A percentile compares a stretch with the other conserved stretches of the same genome.
Conservation (phyloP, 2,797 vertebrate genomes). For the Chelon labrosus region DNA sequence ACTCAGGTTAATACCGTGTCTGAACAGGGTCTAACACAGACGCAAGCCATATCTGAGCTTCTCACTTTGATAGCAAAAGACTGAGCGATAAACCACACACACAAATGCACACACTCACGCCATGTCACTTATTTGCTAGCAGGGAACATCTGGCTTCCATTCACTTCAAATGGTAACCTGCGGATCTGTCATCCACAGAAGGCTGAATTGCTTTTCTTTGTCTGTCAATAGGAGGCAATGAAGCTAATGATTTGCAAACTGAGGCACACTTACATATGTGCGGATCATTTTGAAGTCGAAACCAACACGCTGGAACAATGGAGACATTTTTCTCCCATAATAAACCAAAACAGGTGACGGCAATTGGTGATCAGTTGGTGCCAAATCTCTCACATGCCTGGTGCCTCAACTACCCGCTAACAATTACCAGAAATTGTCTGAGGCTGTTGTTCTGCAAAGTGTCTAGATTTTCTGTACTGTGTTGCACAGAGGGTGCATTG, state of each 20-base stretch:
- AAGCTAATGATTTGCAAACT: conserved; percentile 37
- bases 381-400: conserved; percentile 17
- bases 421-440: conserved; percentile 58
- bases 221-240: conserved; percentile 38
- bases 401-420: conserved; percentile 49
- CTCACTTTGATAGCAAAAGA: conserved; percentile 30
- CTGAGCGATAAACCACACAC: conserved; percentile 13
- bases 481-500: conserved; percentile 19
- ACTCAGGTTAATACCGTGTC: too few species aligned
- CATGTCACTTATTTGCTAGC: conserved; percentile 45
- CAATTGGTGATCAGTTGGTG: conserved; percentile 9
- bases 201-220: conserved; percentile 40
- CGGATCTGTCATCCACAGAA: conserved; percentile 38
- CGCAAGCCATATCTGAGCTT: conserved; percentile 1
- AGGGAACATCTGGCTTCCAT: conserved; percentile 68
- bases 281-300: neutral
- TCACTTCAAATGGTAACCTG: conserved; percentile 61
- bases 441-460: conserved; percentile 6
- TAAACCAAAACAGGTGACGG: conserved; percentile 39
- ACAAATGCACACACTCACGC: conserved; percentile 4
- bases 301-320: neutral
- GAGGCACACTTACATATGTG: neutral
- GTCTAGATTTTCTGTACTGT: conserved; percentile 16
- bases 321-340: neutral
- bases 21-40: neutral